These are phyloP conservation scores for Ptychoptera albimana DNA, from an alignment of 2,888 invertebrate species.

Conservation along the genomic window DNA sequence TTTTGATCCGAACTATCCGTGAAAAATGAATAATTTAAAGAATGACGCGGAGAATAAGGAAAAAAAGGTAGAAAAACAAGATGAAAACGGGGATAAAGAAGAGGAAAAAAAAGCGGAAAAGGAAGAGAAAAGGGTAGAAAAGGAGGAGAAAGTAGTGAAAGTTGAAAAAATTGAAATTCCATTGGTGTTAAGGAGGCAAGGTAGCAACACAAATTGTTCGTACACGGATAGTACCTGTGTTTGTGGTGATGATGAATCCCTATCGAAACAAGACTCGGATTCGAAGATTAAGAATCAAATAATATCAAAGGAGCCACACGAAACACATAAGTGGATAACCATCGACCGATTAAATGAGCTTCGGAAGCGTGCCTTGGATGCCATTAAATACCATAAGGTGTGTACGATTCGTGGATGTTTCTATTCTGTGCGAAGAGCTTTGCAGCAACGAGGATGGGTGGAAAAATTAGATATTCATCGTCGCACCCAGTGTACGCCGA, in stretches of 20 bases:
- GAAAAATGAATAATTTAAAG: no score
- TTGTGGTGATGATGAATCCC: slow-evolving; percentile 8
- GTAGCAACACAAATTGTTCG: slow-evolving; percentile 9
- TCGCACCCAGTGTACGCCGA: slow-evolving; percentile 18
- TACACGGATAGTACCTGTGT: slow-evolving; percentile 10
- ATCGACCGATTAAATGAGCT: slow-evolving; percentile 48
- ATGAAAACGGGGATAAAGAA: no score
- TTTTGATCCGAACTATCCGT: no score
- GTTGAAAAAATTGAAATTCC: slow-evolving; percentile 7
- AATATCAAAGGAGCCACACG: slow-evolving; percentile 8
- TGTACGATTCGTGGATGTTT: slow-evolving; percentile 59
- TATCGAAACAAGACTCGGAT: slow-evolving; percentile 11
- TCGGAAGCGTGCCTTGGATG: slow-evolving; percentile 45
- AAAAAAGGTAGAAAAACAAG: no score
- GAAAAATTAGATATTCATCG: slow-evolving; percentile 28
- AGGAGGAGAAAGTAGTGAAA: background rate
- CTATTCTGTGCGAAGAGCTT: slow-evolving; percentile 50
- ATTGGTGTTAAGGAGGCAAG: slow-evolving; percentile 10
- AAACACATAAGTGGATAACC: slow-evolving; percentile 36
- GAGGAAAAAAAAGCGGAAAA: no score
- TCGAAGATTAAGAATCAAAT: slow-evolving; percentile 1
- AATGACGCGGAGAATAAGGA: no score
- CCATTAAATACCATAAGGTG: slow-evolving; percentile 45
- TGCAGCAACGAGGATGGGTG: slow-evolving; percentile 54
- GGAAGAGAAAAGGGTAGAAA: no score